Evolutionary conservation across 2,888 invertebrate genomes (phyloP).

Genomic region (Lacanobia wlatinum): DNA sequence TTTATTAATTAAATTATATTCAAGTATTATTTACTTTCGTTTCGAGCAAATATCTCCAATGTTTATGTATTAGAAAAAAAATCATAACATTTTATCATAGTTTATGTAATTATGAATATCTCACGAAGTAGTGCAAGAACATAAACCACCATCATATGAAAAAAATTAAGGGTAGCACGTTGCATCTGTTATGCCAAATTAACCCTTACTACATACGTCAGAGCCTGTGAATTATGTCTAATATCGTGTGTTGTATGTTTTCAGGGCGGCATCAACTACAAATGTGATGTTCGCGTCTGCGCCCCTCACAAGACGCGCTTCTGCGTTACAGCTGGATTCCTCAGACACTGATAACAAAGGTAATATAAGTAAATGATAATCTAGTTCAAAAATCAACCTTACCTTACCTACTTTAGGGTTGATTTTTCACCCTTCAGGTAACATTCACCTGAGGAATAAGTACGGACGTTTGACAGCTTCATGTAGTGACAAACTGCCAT

Average conservation of each 20-base stretch:
- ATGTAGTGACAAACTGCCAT: neutral
- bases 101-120: neutral
- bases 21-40: no score
- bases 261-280: slow-evolving; percentile 96
- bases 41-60: neutral
- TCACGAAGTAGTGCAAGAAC: slow-evolving; percentile 15
- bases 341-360: slow-evolving; percentile 93
- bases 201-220: slow-evolving; percentile 30
- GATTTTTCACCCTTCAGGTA: no score
- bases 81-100: neutral
- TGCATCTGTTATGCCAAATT: slow-evolving; percentile 51
- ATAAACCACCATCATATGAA: neutral
- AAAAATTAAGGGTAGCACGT: slow-evolving; percentile 35
- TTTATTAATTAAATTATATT: neutral
- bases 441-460: no score
- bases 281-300: slow-evolving; percentile 95
- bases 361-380: slow-evolving; percentile 53
- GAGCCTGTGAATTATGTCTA: slow-evolving; percentile 11
- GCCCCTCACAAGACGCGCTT: slow-evolving; percentile 95
- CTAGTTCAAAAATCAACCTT: no score
- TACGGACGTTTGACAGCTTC: no score
- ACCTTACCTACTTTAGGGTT: no score
- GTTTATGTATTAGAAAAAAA: no score
- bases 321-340: slow-evolving; percentile 94
- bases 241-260: slow-evolving; percentile 63